Conservation (phyloP, 2,888 invertebrate genomes). For the Drosophila phalerata region DNA sequence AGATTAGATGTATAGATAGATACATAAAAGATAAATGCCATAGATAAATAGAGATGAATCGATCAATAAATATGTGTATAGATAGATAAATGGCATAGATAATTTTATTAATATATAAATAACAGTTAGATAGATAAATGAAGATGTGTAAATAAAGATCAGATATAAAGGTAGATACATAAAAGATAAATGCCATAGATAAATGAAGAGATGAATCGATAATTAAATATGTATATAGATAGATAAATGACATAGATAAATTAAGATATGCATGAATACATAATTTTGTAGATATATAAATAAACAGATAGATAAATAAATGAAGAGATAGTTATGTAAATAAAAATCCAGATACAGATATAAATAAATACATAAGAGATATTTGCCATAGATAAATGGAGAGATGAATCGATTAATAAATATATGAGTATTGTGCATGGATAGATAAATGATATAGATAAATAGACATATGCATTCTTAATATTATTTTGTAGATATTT, state of each 20-base stretch:
- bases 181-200: not conserved
- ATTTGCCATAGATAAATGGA: not conserved
- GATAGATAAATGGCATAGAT: not conserved
- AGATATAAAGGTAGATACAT: not conserved
- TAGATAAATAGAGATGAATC: not conserved
- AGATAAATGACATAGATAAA: not conserved
- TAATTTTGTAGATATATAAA: not conserved
- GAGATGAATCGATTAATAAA: not conserved
- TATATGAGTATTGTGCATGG: not conserved
- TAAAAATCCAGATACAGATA: too few relatives aligned
- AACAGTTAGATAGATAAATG: not conserved
- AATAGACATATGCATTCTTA: too few relatives aligned
- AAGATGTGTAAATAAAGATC: not conserved
- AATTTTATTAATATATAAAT: not conserved
- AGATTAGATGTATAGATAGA: too few relatives aligned
- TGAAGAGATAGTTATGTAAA: not conserved
- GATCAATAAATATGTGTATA: too few relatives aligned
- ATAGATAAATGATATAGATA: not conserved
- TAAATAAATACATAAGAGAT: too few relatives aligned
- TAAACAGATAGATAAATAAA: conserved; percentile 3
- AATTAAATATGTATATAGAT: not conserved
- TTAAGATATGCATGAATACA: too few relatives aligned
- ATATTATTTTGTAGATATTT: too few relatives aligned
- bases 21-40: too few relatives aligned
- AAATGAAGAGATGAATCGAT: not conserved